Base-by-base conservation (phyloP, 1,140 invertebrate species). In the Dreissena rostriformis region DNA sequence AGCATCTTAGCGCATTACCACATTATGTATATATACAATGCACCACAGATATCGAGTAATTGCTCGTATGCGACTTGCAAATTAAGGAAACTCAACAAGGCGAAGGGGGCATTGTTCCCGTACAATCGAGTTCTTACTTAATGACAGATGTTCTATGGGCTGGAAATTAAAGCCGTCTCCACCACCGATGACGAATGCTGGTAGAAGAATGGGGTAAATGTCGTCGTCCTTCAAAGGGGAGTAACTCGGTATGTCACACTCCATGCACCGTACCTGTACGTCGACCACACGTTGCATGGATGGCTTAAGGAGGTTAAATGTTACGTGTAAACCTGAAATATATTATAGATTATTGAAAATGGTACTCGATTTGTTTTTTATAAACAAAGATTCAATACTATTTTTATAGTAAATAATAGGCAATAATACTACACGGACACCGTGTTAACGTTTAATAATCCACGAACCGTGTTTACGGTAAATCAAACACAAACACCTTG, bases 231-330 rank as follows among this genome's bases (percentile, higher is more conserved):
- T 28, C 65, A 78, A 67, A 0, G 49, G 76, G 29, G 8, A 51
- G 76, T 67, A 78, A 2, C 17, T 78, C 28, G 76, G 76, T 22
- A 68, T 68, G 29, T 78, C 65, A 78, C 76, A 78, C 11, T 67
- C 8, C n/a, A 67, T 28, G 68, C 76, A 78, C n/a, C 76, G 66
- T 2, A 53, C 76, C n/a, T 78, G 63, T n/a, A 78, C 76, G 19
- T 29, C 51, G 15, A 78, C 76, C n/a, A 78, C 76, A 28, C 76
- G 61, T 24, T 66, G 10, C 14, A 63, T 66, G n/a, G 19, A 26
- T 7, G 76, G 76, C 19, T 68, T 78, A 17, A 28, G 49, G 39
- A 78, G 51, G 52, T 78, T 55, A 52, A 67, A 78, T 14, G 61
- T 29, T 14, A 78, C 76, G 10, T 29, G 76, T 49, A 78, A 53